Evolutionary conservation across 2,113 vertebrate species (phyloP).

Genomic region (Takifugu bimaculatus): DNA sequence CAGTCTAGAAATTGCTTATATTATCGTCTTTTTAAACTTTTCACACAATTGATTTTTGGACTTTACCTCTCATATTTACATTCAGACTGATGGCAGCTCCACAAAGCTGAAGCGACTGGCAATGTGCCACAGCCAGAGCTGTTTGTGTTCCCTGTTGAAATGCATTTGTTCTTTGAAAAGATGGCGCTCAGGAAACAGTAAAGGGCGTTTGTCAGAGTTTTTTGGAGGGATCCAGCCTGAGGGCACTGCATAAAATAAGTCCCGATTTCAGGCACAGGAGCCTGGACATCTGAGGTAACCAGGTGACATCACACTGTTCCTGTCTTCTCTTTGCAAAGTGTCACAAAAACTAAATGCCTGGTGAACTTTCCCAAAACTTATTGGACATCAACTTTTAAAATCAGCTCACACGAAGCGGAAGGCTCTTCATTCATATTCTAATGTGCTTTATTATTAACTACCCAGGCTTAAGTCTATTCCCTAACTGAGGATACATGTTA

Average conservation of each 20-base stretch:
- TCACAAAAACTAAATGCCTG: slow-evolving; percentile 31
- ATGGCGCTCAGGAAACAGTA: slow-evolving; percentile 41
- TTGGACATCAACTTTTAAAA: slow-evolving; percentile 27
- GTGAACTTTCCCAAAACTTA: slow-evolving; percentile 50
- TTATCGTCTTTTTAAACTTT: neutral
- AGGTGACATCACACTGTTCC: slow-evolving; percentile 49
- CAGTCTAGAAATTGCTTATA: too few species aligned
- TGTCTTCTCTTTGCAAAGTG: slow-evolving; percentile 42
- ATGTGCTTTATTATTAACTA: too few species aligned
- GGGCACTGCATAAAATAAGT: slow-evolving; percentile 61
- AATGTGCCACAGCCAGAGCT: slow-evolving; percentile 23
- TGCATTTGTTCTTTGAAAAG: slow-evolving; percentile 54
- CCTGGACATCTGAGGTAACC: slow-evolving; percentile 47
- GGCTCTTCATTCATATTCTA: neutral
- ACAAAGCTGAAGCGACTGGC: slow-evolving; percentile 11
- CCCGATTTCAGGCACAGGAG: slow-evolving; percentile 44
- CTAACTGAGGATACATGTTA: too few species aligned
- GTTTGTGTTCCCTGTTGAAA: slow-evolving; percentile 53
- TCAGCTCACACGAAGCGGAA: slow-evolving; percentile 17
- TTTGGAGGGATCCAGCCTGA: slow-evolving; percentile 54
- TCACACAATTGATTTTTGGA: neutral
- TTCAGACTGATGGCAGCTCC: slow-evolving; percentile 4
- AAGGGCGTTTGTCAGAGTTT: slow-evolving; percentile 48
- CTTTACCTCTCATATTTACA: neutral
- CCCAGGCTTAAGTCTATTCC: too few species aligned